These are phyloP conservation scores for Aquatica leii DNA, from an alignment of 2,888 invertebrate genomes.

Conservation along the genomic window DNA sequence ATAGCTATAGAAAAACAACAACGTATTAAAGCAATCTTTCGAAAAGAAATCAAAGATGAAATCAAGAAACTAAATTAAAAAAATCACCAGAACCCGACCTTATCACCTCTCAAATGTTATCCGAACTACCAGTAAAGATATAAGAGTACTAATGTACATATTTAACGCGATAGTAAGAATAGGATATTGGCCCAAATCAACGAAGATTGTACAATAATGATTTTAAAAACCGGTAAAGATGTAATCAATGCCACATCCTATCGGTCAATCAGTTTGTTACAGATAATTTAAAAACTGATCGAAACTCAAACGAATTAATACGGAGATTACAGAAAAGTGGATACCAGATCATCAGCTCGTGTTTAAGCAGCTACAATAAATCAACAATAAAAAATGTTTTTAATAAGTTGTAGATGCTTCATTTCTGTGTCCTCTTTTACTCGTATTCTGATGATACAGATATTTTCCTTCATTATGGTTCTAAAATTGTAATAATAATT, in stretches of 20 bases:
- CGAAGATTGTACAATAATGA: background rate
- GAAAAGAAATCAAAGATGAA: background rate
- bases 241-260: background rate
- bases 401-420: no score
- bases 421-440: no score
- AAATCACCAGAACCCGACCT: background rate
- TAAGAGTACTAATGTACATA: background rate
- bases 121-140: background rate
- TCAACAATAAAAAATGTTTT: no score
- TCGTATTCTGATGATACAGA: no score
- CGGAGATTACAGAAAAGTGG: no score
- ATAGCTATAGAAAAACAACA: background rate
- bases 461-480: no score
- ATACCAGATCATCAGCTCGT: no score
- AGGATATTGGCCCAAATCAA: background rate
- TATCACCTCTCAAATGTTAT: background rate
- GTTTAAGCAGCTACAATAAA: no score
- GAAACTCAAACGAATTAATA: no score
- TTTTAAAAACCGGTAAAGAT: background rate
- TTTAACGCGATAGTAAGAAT: background rate
- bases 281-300: no score
- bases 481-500: no score
- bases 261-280: no score
- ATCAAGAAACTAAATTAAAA: background rate
- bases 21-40: background rate